Evolutionary conservation across 2,797 vertebrate genomes (phyloP).

Genomic region (Lophotriccus pileatus): DNA sequence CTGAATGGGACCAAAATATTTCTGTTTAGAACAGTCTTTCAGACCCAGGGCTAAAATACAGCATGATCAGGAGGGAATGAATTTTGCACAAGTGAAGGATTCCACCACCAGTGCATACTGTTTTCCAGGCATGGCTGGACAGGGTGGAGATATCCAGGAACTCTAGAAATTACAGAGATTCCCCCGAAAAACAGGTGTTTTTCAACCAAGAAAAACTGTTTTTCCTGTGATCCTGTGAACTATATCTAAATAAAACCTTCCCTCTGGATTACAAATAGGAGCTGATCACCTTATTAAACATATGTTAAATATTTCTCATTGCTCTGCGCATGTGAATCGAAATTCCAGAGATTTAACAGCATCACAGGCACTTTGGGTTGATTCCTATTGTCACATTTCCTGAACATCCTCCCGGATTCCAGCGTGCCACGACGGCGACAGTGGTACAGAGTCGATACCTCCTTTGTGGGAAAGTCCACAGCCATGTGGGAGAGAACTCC

Average conservation of each 20-base stretch:
- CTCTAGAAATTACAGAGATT: background rate
- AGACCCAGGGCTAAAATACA: background rate
- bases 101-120: background rate
- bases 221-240: background rate
- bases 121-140: background rate
- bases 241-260: background rate
- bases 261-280: background rate
- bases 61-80: background rate
- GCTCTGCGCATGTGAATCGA: fast-evolving
- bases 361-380: background rate
- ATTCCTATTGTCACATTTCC: background rate
- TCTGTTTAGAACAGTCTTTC: background rate
- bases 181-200: background rate
- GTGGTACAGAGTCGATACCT: background rate
- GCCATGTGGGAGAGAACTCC: background rate
- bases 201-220: background rate
- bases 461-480: background rate
- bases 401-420: background rate
- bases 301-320: background rate
- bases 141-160: background rate
- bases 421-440: background rate
- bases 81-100: background rate
- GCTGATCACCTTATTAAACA: background rate
- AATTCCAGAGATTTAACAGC: background rate
- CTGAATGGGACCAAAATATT: background rate